Evolutionary conservation across 2,888 invertebrate genomes (phyloP).

Genomic region (Papilio gigon): DNA sequence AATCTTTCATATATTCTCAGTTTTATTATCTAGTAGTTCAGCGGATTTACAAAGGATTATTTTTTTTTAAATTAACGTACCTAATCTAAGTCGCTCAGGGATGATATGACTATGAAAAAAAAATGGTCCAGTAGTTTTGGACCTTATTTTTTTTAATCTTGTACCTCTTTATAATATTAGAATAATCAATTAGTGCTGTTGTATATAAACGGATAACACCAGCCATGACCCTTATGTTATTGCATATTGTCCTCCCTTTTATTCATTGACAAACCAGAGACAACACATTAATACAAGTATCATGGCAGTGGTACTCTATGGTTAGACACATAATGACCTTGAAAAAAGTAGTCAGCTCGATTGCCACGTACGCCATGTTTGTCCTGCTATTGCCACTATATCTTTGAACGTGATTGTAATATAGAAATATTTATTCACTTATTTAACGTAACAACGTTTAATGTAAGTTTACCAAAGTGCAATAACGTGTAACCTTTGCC

Average conservation of each 20-base stretch:
- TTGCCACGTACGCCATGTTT: neutral
- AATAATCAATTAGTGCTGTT: too few species aligned
- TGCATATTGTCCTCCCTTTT: neutral
- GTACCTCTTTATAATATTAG: too few species aligned
- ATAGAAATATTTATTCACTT: slow-evolving; percentile 23
- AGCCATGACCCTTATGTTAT: too few species aligned
- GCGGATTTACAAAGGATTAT: too few species aligned
- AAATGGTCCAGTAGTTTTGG: too few species aligned
- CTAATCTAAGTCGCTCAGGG: too few species aligned
- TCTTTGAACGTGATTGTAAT: slow-evolving; percentile 11
- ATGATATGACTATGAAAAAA: too few species aligned
- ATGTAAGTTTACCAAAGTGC: slow-evolving; percentile 13
- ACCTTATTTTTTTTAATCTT: too few species aligned
- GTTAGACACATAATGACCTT: neutral
- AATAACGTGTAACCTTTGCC: slow-evolving; percentile 8
- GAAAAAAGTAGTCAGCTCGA: slow-evolving; percentile 12
- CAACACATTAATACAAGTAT: neutral
- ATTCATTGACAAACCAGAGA: neutral
- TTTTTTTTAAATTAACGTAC: too few species aligned
- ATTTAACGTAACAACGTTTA: slow-evolving; percentile 7
- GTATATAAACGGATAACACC: too few species aligned
- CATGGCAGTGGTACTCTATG: neutral
- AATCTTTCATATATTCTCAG: too few species aligned
- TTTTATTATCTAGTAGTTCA: too few species aligned
- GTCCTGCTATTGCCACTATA: slow-evolving; percentile 1